These are phyloP conservation scores for Hypomesus transpacificus DNA, from an alignment of 2,113 vertebrate species.

Conservation along the genomic window DNA sequence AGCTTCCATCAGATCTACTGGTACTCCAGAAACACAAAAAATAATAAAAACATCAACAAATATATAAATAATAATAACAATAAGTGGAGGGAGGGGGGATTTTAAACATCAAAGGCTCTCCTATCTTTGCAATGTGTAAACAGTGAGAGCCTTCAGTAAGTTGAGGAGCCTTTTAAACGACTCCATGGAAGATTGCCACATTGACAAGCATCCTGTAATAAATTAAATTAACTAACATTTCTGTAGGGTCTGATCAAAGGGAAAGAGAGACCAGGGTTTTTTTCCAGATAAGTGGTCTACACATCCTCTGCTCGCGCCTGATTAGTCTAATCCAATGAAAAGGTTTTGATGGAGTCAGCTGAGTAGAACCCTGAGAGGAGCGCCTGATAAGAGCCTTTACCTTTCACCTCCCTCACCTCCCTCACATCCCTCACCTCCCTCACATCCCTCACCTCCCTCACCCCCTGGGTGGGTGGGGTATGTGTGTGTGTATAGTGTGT, in stretches of 20 bases:
- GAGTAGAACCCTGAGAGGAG: conserved; percentile 59
- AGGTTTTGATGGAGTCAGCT: conserved; percentile 80
- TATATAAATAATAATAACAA: conserved; percentile 68
- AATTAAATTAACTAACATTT: conserved; percentile 83
- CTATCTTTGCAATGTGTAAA: conserved; percentile 73
- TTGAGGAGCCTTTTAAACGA: conserved; percentile 72
- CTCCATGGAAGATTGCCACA: conserved; percentile 79
- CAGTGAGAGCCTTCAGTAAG: conserved; percentile 69
- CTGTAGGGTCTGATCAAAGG: conserved; percentile 80
- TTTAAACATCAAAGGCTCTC: conserved; percentile 73
- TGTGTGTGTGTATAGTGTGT: conserved; percentile 62
- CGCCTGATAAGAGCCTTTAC: conserved; percentile 80
- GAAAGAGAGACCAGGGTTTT: conserved; percentile 76
- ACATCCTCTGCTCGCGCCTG: conserved; percentile 76
- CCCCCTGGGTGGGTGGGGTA: conserved; percentile 67
- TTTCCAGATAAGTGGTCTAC: conserved; percentile 76
- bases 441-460: not conserved
- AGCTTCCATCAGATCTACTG: conserved; percentile 68
- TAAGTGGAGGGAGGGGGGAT: conserved; percentile 46
- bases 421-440: conserved; percentile 53
- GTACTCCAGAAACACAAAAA: conserved; percentile 55
- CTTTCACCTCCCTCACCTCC: conserved; percentile 80
- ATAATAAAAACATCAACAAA: conserved; percentile 55
- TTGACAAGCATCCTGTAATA: conserved; percentile 77
- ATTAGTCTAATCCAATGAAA: conserved; percentile 83